phyloP scores from a whole-genome alignment of 2,888 invertebrate species.

The Melieria omissa region DNA sequence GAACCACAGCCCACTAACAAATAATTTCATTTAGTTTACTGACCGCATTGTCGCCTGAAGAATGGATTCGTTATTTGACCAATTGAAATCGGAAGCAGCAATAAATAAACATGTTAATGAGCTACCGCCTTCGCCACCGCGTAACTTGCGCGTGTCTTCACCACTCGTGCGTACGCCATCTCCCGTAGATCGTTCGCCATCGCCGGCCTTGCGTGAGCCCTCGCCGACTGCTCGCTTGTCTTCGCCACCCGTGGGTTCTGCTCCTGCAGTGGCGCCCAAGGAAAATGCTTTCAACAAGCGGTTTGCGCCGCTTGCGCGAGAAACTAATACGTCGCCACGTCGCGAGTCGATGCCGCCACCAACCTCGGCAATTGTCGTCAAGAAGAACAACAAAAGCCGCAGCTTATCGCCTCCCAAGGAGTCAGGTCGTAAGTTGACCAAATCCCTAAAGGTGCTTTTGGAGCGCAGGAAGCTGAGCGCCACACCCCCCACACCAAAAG shows the following conservation, averaged over 20 bases:
- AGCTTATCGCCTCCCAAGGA: constrained; percentile 46
- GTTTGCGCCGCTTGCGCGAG: background rate
- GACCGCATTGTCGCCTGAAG: constrained; percentile 1
- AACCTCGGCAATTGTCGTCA: constrained; percentile 22
- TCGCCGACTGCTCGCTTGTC: background rate
- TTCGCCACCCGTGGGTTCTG: constrained; percentile 3
- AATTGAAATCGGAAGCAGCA: constrained; percentile 42
- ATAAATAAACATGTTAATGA: constrained; percentile 14
- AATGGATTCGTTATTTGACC: constrained; percentile 48
- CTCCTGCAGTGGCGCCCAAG: background rate
- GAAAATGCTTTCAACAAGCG: background rate
- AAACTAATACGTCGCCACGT: constrained; percentile 18
- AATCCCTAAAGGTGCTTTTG: constrained; percentile 44
- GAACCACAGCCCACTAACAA: too few species aligned
- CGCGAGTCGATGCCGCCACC: constrained; percentile 47
- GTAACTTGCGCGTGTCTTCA: too few species aligned
- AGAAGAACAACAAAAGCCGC: constrained; percentile 38
- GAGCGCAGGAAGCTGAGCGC: constrained; percentile 43
- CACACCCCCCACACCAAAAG: background rate
- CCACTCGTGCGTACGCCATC: too few species aligned
- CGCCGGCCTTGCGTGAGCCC: too few species aligned
- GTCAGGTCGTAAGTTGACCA: constrained; percentile 17
- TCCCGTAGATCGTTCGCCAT: too few species aligned
- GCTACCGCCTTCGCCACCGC: background rate
- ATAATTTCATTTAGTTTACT: background rate